Evolutionary conservation across 2,888 invertebrate genomes (phyloP).

Genomic region (Zonitis immaculata): DNA sequence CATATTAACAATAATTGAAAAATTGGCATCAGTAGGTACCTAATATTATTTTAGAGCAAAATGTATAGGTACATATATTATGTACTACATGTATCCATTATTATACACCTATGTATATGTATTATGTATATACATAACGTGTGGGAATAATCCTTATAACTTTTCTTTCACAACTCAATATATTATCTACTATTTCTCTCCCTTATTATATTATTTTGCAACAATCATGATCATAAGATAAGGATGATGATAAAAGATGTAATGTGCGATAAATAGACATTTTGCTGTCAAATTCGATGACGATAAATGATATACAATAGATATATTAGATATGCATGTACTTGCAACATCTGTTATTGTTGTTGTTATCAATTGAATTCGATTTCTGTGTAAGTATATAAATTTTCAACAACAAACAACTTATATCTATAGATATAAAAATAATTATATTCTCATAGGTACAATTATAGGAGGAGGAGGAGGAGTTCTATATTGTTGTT

Average conservation of each 20-base stretch:
- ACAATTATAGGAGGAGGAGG: too few species aligned
- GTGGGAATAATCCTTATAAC: neutral
- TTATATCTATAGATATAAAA: too few species aligned
- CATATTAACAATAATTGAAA: too few species aligned
- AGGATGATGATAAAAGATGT: neutral
- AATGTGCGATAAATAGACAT: neutral
- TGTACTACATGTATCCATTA: neutral
- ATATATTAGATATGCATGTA: too few species aligned
- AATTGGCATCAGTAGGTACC: too few species aligned
- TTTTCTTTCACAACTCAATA: neutral
- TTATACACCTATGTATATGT: too few species aligned
- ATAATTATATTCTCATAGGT: too few species aligned
- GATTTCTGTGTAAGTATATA: too few species aligned
- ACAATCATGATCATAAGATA: neutral
- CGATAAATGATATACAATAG: neutral
- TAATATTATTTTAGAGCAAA: too few species aligned
- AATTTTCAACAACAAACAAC: neutral
- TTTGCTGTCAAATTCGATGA: conserved; percentile 1
- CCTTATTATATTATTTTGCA: neutral
- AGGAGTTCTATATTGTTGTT: too few species aligned
- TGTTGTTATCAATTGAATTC: too few species aligned
- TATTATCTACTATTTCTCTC: neutral
- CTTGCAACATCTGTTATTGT: neutral
- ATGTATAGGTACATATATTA: neutral
- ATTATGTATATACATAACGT: too few species aligned